Percentiles rank a stretch among this genome's conserved stretches.
Evolutionary conservation across 2,113 vertebrate species (phyloP).

Genomic region (Cololabis saira): DNA sequence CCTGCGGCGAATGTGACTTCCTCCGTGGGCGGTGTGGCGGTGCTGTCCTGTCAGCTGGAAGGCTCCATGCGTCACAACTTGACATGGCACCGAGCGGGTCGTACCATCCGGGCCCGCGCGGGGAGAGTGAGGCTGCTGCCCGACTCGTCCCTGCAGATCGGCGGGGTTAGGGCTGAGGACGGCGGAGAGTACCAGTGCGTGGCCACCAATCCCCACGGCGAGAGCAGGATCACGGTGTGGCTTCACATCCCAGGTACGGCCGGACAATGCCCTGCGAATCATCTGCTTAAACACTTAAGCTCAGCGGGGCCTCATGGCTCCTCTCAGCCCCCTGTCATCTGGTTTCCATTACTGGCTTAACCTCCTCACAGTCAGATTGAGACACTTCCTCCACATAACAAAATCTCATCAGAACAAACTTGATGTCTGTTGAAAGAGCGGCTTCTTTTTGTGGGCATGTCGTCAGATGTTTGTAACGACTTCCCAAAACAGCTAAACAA

Average conservation of each 20-base stretch:
- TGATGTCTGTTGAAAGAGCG: conserved; percentile 43
- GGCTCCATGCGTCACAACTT: conserved; percentile 86
- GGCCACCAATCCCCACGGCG: conserved; percentile 80
- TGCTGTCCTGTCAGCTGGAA: conserved; percentile 85
- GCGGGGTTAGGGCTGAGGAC: conserved; percentile 68
- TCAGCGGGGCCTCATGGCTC: conserved; percentile 35
- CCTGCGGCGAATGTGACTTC: conserved; percentile 83
- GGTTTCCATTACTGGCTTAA: conserved; percentile 70
- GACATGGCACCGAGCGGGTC: conserved; percentile 86
- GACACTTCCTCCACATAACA: conserved; percentile 55
- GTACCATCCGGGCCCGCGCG: not conserved
- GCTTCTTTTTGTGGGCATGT: conserved; percentile 25
- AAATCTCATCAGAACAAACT: conserved; percentile 42
- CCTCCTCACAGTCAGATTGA: conserved; percentile 51
- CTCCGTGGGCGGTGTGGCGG: conserved; percentile 77
- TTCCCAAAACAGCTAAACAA: conserved; percentile 40
- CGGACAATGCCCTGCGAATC: conserved; percentile 27
- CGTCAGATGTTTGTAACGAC: conserved; percentile 35
- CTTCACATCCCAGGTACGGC: conserved; percentile 86
- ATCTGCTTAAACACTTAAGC: conserved; percentile 68
- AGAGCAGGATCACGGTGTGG: conserved; percentile 81
- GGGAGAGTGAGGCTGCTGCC: conserved; percentile 78
- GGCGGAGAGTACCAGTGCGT: conserved; percentile 85
- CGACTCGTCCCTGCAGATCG: conserved; percentile 84
- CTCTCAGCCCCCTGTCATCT: conserved; percentile 63